These are phyloP conservation scores for Coelopa frigida DNA, from an alignment of 1,140 invertebrate genomes.

Conservation along the genomic window DNA sequence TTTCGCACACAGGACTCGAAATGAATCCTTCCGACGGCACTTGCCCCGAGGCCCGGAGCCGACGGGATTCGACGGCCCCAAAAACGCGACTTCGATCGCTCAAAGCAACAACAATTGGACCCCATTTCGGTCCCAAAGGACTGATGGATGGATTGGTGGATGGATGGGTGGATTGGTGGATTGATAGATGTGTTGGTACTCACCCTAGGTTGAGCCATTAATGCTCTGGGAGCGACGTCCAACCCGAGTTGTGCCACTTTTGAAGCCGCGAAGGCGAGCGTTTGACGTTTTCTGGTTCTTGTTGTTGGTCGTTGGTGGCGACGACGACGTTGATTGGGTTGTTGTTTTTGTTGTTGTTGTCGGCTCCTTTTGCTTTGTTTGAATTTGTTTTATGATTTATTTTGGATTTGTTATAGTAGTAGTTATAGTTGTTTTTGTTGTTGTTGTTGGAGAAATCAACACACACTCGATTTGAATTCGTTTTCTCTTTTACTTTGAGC, in stretches of 20 bases:
- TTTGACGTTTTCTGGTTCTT: slow-evolving; percentile 23
- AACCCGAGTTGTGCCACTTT: slow-evolving; percentile 47
- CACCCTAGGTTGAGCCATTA: slow-evolving; percentile 47
- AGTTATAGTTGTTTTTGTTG: slow-evolving; percentile 9
- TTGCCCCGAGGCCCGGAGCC: too few relatives aligned
- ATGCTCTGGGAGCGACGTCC: slow-evolving; percentile 46
- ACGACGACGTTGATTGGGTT: slow-evolving; percentile 2
- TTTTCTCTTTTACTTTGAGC: slow-evolving; percentile 22
- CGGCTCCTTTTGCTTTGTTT: slow-evolving; percentile 4
- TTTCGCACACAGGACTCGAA: too few relatives aligned
- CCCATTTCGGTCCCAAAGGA: too few relatives aligned
- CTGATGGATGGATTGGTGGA: too few relatives aligned
- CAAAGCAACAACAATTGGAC: too few relatives aligned
- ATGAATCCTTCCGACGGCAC: too few relatives aligned
- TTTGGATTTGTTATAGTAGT: neutral
- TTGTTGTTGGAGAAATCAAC: slow-evolving; percentile 6
- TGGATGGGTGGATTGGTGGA: too few relatives aligned
- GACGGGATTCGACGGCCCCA: too few relatives aligned
- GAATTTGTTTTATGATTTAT: too few relatives aligned
- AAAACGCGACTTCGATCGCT: too few relatives aligned
- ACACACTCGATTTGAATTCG: slow-evolving; percentile 9
- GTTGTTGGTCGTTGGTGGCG: slow-evolving; percentile 18
- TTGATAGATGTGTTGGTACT: too few relatives aligned
- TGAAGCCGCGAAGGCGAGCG: slow-evolving; percentile 33
- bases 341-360: slow-evolving; percentile 8